Conservation (phyloP, 2,888 invertebrate species). For the Drosophila siamana region DNA sequence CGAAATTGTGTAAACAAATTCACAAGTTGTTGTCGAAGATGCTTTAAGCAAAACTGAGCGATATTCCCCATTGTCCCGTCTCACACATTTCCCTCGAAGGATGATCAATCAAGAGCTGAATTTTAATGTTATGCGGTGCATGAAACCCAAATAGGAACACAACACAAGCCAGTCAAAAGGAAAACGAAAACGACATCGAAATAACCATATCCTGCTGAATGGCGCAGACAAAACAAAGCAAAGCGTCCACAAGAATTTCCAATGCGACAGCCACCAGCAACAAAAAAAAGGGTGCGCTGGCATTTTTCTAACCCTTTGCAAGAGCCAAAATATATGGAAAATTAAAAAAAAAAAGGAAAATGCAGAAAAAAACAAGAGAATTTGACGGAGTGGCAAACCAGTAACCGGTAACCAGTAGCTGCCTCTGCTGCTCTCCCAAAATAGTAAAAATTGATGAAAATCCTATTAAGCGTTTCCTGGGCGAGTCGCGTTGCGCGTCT, state of each 20-base stretch:
- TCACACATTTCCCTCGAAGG: constrained; percentile 32
- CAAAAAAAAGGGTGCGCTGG: constrained; percentile 62
- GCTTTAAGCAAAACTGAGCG: constrained; percentile 35
- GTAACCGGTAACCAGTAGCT: constrained; percentile 62
- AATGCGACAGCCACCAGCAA: constrained; percentile 29
- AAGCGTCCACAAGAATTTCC: constrained; percentile 71
- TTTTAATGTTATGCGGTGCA: constrained; percentile 80
- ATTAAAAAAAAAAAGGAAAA: constrained; percentile 56
- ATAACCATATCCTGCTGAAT: constrained; percentile 71
- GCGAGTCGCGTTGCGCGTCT: constrained; percentile 42
- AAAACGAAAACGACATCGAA: constrained; percentile 33
- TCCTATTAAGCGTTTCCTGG: constrained; percentile 79
- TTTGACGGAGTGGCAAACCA: constrained; percentile 50
- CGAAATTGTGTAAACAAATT: constrained; percentile 22
- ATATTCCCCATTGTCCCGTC: constrained; percentile 25
- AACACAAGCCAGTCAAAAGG: constrained; percentile 49
- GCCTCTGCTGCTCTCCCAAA: too few relatives aligned
- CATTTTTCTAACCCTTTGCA: constrained; percentile 73
- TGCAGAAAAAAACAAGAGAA: constrained; percentile 34
- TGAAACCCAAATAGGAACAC: constrained; percentile 63
- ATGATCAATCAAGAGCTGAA: constrained; percentile 80
- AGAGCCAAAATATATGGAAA: constrained; percentile 70
- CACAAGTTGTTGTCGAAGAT: constrained; percentile 38
- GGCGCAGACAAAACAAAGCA: constrained; percentile 26
- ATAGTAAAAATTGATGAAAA: constrained; percentile 76